Evolutionary conservation across 2,113 vertebrate species (phyloP).

Genomic region (Sturnus vulgaris): DNA sequence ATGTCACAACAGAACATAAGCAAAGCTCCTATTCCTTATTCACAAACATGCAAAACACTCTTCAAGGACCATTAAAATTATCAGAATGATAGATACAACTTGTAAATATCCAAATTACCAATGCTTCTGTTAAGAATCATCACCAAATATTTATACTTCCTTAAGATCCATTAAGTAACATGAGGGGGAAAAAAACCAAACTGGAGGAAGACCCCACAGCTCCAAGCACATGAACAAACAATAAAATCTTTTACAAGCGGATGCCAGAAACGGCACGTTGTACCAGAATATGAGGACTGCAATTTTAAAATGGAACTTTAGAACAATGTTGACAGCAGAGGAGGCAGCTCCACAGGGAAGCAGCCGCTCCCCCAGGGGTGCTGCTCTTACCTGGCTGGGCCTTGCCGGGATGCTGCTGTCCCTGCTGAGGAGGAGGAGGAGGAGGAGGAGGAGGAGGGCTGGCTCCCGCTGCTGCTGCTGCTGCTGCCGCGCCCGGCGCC

Average conservation of each 20-base stretch:
- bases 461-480: slow-evolving; percentile 50
- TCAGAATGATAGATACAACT: not conserved
- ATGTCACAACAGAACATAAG: not conserved
- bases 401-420: slow-evolving; percentile 78
- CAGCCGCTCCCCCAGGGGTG: accelerated
- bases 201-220: not conserved
- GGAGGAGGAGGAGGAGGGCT: slow-evolving; percentile 71
- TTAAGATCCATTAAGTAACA: not conserved
- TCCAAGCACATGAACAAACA: not conserved
- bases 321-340: accelerated
- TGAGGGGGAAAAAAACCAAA: accelerated
- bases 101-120: not conserved
- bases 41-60: not conserved
- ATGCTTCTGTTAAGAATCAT: not conserved
- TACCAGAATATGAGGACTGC: not conserved
- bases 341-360: accelerated
- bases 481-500: slow-evolving; percentile 64
- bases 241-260: accelerated
- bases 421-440: slow-evolving; percentile 64
- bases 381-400: slow-evolving; percentile 79
- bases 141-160: not conserved
- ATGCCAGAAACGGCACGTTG: accelerated
- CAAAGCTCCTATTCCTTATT: not conserved
- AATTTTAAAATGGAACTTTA: not conserved
- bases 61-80: not conserved